phyloP scores from a whole-genome alignment of 2,888 invertebrate species.

The Stenichneumon culpator region DNA sequence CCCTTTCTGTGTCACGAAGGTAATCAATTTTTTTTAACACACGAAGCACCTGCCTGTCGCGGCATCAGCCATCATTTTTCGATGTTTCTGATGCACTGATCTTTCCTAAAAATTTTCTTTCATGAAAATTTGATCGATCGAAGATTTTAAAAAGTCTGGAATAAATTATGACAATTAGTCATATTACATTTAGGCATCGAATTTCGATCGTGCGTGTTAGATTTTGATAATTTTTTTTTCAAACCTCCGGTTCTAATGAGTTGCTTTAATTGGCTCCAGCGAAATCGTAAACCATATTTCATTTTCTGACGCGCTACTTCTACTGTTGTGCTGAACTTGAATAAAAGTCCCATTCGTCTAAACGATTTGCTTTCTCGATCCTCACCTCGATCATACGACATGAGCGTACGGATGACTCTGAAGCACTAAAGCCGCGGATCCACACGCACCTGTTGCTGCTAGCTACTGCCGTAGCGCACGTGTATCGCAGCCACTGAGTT shows the following conservation, averaged over 20 bases:
- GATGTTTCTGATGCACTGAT: not conserved
- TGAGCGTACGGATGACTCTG: conserved; percentile 10
- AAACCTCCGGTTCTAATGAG: conserved; percentile 14
- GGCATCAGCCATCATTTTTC: not conserved
- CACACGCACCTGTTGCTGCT: conserved; percentile 33
- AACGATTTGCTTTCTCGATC: conserved; percentile 32
- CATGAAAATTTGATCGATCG: not conserved
- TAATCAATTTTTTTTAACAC: conserved; percentile 2
- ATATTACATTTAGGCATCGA: not conserved
- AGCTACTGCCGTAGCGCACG: conserved; percentile 5
- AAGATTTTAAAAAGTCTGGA: not conserved
- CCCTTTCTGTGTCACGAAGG: not conserved
- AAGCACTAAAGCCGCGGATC: not conserved
- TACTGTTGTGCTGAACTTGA: conserved; percentile 1
- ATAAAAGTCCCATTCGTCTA: conserved; percentile 23
- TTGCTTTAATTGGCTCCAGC: conserved; percentile 12
- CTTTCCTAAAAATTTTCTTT: not conserved
- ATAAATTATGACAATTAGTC: not conserved
- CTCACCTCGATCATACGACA: conserved; percentile 11
- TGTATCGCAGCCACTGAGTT: conserved; percentile 4
- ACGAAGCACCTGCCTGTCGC: not conserved
- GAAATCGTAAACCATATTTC: conserved; percentile 32
- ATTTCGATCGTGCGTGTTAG: not conserved
- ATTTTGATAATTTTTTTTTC: not conserved
- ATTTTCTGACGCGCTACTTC: not conserved